A percentile compares a stretch with the other conserved stretches of the same genome.
These are phyloP conservation scores for Odontamblyopus lacepedii DNA, from an alignment of 2,797 vertebrate genomes.

Conservation along the genomic window DNA sequence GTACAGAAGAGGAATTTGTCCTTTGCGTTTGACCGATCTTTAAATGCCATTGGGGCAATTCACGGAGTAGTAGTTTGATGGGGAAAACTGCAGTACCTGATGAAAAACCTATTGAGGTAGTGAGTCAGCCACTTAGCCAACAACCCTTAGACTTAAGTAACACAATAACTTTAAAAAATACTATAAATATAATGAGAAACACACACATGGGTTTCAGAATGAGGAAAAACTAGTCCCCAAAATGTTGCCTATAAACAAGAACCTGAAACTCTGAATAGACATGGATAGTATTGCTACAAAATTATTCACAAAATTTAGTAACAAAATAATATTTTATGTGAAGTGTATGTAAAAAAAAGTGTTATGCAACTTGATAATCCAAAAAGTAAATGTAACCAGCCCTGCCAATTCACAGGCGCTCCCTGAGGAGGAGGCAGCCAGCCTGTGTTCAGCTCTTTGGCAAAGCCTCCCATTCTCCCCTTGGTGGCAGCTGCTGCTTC, in stretches of 20 bases:
- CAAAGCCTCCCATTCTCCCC: slow-evolving; percentile 62
- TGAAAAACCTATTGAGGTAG: too few relatives aligned
- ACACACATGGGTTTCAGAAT: background rate
- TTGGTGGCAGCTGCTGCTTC: slow-evolving; percentile 80
- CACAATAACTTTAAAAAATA: background rate
- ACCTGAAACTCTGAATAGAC: too few relatives aligned
- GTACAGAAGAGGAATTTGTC: background rate
- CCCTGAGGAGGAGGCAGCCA: slow-evolving; percentile 71
- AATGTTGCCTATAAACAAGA: too few relatives aligned
- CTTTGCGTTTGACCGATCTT: background rate
- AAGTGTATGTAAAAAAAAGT: background rate
- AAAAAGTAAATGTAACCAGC: background rate
- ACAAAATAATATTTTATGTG: background rate
- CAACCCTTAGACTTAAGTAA: background rate
- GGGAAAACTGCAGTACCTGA: background rate
- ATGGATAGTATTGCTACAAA: too few relatives aligned
- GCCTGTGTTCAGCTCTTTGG: slow-evolving; percentile 74
- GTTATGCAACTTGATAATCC: background rate
- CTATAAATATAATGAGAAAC: background rate
- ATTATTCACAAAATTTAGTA: too few relatives aligned
- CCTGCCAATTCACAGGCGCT: slow-evolving; percentile 32
- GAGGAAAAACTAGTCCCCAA: too few relatives aligned
- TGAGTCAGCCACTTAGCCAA: background rate
- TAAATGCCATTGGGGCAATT: background rate
- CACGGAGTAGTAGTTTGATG: background rate